Conservation (phyloP, 1,140 invertebrate species). For the Drosophila sp. region DNA sequence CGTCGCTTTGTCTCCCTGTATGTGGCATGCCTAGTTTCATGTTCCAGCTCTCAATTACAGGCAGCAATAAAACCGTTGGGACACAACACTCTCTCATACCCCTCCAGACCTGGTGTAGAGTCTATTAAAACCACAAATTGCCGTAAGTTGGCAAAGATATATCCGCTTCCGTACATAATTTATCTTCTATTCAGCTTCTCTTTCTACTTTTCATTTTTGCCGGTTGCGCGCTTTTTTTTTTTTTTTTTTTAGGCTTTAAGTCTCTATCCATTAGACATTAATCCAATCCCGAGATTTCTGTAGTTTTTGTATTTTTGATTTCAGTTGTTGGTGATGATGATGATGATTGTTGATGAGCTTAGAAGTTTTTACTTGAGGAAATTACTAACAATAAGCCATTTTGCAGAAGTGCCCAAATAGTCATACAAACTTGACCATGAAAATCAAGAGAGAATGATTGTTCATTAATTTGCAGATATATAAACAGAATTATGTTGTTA, state of each 20-base stretch:
- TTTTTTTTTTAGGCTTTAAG: constrained; percentile 32
- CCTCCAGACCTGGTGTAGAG: constrained; percentile 15
- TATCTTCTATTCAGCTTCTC: constrained; percentile 38
- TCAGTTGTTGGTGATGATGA: constrained; percentile 3
- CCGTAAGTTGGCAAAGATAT: constrained; percentile 72
- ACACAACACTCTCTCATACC: constrained; percentile 12
- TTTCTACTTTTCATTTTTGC: constrained; percentile 19
- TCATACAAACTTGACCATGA: neutral
- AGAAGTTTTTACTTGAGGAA: neutral
- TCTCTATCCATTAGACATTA: constrained; percentile 24
- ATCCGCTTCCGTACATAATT: constrained; percentile 72
- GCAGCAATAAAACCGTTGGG: constrained; percentile 45
- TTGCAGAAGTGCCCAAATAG: neutral
- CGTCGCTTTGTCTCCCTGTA: constrained; percentile 35
- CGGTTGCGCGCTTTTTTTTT: neutral
- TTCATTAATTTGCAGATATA: neutral
- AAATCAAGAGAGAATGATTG: neutral
- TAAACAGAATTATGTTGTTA: neutral
- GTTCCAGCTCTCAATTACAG: constrained; percentile 58
- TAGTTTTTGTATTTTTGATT: neutral
- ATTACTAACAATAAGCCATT: constrained; percentile 14
- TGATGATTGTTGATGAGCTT: constrained; percentile 19
- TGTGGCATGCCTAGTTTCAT: constrained; percentile 49
- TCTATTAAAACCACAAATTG: constrained; percentile 75
- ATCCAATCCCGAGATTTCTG: constrained; percentile 10